Conservation (phyloP, 2,113 vertebrate species). For the Myotis brandtii region DNA sequence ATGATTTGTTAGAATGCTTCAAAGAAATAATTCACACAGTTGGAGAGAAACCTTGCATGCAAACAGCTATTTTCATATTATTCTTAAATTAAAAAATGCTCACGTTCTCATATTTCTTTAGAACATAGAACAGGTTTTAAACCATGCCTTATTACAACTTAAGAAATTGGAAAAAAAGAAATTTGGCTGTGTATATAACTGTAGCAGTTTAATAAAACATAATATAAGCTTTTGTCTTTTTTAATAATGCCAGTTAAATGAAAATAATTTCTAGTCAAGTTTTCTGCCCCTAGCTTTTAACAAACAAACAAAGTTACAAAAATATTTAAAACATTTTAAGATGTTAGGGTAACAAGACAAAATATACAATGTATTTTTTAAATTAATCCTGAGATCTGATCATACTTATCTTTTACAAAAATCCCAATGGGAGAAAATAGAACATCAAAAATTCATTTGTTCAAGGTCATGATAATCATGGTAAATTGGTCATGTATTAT, state of each 20-base stretch:
- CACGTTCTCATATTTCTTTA: constrained; percentile 40
- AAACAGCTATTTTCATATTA: constrained; percentile 10
- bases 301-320: neutral
- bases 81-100: neutral
- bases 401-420: neutral
- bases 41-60: neutral
- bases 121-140: neutral
- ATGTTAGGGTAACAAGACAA: neutral
- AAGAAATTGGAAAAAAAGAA: constrained; percentile 17
- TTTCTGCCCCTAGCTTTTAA: neutral
- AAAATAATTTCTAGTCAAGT: neutral
- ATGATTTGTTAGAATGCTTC: neutral
- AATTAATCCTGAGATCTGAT: neutral
- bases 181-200: neutral
- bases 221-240: neutral
- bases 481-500: neutral
- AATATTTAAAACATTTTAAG: neutral
- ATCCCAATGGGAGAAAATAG: neutral
- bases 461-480: neutral
- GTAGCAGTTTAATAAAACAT: constrained; percentile 28
- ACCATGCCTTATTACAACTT: constrained; percentile 37
- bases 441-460: neutral
- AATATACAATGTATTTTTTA: neutral
- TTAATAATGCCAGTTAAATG: neutral
- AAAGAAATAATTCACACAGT: neutral